Evolutionary conservation across 1,140 invertebrate genomes (phyloP).

Genomic region (Lepidurus apus): DNA sequence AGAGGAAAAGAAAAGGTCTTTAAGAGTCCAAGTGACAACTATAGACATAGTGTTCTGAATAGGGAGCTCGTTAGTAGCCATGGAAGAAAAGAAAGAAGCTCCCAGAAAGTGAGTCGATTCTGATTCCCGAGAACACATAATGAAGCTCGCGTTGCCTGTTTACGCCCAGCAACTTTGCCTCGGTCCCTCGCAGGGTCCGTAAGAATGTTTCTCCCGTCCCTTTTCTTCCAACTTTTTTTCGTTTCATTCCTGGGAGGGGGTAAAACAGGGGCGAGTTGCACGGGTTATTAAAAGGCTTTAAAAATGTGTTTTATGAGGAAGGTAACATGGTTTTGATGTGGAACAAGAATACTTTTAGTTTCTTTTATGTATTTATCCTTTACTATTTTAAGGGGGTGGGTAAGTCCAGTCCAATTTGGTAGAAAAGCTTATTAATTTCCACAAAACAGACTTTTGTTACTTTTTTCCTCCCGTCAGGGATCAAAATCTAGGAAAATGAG

Average conservation of each 20-base stretch:
- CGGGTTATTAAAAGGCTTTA: no score
- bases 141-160: conserved; percentile 7
- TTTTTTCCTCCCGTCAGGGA: neutral
- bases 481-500: neutral
- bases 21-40: neutral
- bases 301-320: no score
- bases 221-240: neutral
- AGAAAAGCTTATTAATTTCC: conserved; percentile 3
- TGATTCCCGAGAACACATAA: neutral
- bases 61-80: conserved; percentile 9
- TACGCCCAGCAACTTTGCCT: neutral
- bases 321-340: no score
- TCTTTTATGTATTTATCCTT: neutral
- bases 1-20: neutral
- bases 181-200: no score
- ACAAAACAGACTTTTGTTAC: neutral
- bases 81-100: neutral
- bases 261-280: neutral
- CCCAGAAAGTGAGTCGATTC: neutral
- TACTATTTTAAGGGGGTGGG: neutral
- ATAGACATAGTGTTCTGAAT: neutral
- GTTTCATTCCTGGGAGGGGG: neutral
- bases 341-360: no score
- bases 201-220: neutral
- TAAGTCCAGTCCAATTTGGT: neutral